Base-by-base conservation (phyloP, 2,888 invertebrate genomes). In the Philereme transversata region DNA sequence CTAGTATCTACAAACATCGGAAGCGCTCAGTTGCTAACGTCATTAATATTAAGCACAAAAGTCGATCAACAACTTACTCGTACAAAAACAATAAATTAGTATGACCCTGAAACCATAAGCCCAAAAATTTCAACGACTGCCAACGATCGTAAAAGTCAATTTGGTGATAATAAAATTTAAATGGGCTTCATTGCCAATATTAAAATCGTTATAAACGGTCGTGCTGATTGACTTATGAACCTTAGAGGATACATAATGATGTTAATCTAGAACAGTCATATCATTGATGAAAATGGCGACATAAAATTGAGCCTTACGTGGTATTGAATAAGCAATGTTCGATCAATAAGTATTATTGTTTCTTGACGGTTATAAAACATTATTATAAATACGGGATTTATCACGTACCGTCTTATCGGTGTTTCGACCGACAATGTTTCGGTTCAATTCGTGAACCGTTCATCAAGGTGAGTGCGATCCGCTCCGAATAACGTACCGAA, bases 161-260 rank as follows among this genome's bases (percentile, higher is more conserved):
- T 70, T 66, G 63, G 59, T 55, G 75, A 70, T 76, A 74, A 76
- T 82, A 81, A 78, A 75, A 74, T 71, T 72, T 71, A 74, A 53
- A 68, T 66, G 68, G 68, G 62, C 69, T 71, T 74, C 72, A 76
- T 76, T 74, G 76, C 71, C 70, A 60, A 67, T 58, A 58, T 59
- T 57, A 52, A 47, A 49, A 41, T 38, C 71, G 60, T 72, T 68
- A 75, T 64, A 70, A 71, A 73, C 71, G 64, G 60, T 61, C 67
- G 50, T 53, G 52, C 50, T 65, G 68, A 61, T 69, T 73, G 74
- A 72, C 73, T 63, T 69, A 64, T 77, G 73, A 75, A 67, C 76
- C 62, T 53, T 51, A 22, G 43, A 57, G 58, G 51, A 49, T 68
- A 57, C 61, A 46, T 62, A 57, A 50, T 60, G 45, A 68, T 64